phyloP scores from a whole-genome alignment of 2,888 invertebrate genomes.

The Stratiomys singularior region DNA sequence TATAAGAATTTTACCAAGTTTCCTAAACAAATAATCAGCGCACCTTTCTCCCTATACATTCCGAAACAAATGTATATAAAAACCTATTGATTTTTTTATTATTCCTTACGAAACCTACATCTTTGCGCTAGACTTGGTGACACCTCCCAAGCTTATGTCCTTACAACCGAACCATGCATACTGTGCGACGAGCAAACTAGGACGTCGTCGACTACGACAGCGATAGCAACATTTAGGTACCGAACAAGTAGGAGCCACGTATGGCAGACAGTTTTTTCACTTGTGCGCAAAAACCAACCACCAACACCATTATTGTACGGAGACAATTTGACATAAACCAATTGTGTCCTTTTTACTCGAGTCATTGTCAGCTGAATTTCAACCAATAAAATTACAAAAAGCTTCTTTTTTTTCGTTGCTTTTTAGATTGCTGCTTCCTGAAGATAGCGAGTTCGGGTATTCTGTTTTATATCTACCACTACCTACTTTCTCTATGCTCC shows the following conservation, averaged over 20 bases:
- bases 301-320: conserved; percentile 45
- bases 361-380: conserved; percentile 55
- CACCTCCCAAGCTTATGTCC: conserved; percentile 52
- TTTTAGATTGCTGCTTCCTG: neutral
- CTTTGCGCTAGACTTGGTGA: conserved; percentile 51
- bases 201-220: too few species aligned
- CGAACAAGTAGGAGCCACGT: neutral
- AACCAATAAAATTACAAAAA: conserved; percentile 55
- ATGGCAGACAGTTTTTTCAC: neutral
- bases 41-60: neutral
- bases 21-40: conserved; percentile 12
- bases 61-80: too few species aligned
- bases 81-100: conserved; percentile 38
- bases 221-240: neutral
- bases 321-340: conserved; percentile 56
- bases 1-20: conserved; percentile 47
- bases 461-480: neutral
- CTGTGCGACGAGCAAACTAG: too few species aligned
- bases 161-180: too few species aligned
- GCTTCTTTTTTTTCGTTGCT: conserved; percentile 20
- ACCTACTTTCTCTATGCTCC: neutral
- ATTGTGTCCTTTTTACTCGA: conserved; percentile 55
- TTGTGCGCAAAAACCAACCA: conserved; percentile 55
- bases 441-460: neutral
- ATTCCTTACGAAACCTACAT: conserved; percentile 11